Base-by-base conservation (phyloP, 2,888 invertebrate genomes). In the Tenthredo livida region DNA sequence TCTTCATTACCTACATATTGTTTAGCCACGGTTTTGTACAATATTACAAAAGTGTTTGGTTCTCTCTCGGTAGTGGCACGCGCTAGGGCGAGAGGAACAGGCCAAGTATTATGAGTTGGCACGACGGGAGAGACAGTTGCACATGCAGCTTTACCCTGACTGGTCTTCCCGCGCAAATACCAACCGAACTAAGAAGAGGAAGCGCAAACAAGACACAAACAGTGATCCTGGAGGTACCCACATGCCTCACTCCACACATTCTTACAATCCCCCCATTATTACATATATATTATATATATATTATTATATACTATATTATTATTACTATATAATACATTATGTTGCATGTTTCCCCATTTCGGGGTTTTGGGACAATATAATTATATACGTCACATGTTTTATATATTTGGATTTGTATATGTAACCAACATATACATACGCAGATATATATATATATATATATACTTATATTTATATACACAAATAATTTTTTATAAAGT, bases 161-260 rank as follows among this genome's bases (percentile, higher is more conserved):
- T 99, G 99, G 99, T 98, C 98, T 95, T 98, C 98, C 95, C 99
- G 99, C 95, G 97, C 99, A 95, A 99, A 99, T 96, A 99, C 99
- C 96, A 98, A 99, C 95, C 97, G 98, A 95, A 98, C 99, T 96
- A 98, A 98, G 96, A 99, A 99, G 97, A 98, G 99, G 97, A 99
- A 99, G 96, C 97, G 98, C 97, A 98, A 98, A 96, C 97, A 97
- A 97, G 98, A 98, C 96, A 97, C 97, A 96, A 97, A 97, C 96
- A 98, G 97, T 96, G 93, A 93, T 93, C 93, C 93, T 93, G 98
- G 97, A 97, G 98, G 98, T 97, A 97, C 96, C 95, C 95, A 95
- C 94, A 95, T 92, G 91, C 92, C 93, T 93, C 93, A 90, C 90
- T 92, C 93, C 92, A 92, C 92, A 91, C 91, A 92, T 92, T 92